Conservation (phyloP, 1,140 invertebrate species). For the Caenorhabditis tropicalis region DNA sequence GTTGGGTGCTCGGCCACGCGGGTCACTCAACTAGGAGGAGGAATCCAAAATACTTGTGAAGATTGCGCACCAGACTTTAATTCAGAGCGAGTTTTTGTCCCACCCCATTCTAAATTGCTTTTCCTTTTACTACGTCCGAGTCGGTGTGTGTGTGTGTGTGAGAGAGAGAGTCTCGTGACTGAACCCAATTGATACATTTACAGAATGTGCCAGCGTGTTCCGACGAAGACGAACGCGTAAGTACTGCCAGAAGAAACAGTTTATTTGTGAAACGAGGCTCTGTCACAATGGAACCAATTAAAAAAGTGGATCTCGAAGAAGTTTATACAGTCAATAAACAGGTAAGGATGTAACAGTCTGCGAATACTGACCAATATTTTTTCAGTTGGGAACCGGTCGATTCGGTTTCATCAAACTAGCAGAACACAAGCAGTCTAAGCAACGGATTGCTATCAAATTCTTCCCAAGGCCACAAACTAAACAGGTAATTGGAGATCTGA, state of each 20-base stretch:
- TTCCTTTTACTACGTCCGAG: constrained; percentile 30
- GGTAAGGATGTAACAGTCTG: constrained; percentile 25
- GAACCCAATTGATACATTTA: constrained; percentile 31
- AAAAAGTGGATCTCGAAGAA: constrained; percentile 63
- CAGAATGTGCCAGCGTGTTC: constrained; percentile 50
- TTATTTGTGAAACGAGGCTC: constrained; percentile 59
- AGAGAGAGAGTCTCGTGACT: neutral
- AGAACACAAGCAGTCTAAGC: constrained; percentile 64
- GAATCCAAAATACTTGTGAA: constrained; percentile 39
- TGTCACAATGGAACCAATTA: constrained; percentile 60
- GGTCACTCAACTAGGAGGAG: constrained; percentile 16
- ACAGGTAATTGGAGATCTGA: too few relatives aligned
- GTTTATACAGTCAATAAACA: constrained; percentile 63
- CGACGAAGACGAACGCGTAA: constrained; percentile 21
- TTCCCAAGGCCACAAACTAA: constrained; percentile 67
- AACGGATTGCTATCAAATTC: constrained; percentile 66
- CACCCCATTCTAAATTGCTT: constrained; percentile 13
- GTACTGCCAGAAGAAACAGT: constrained; percentile 47
- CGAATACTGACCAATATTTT: too few relatives aligned
- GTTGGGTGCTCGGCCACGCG: constrained; percentile 13
- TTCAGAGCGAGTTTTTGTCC: neutral
- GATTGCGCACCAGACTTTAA: constrained; percentile 43
- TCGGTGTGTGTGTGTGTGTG: neutral
- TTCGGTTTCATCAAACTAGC: constrained; percentile 69
- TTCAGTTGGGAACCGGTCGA: constrained; percentile 67